These are phyloP conservation scores for Dryococelus australis DNA, from an alignment of 2,888 invertebrate species.

Conservation along the genomic window DNA sequence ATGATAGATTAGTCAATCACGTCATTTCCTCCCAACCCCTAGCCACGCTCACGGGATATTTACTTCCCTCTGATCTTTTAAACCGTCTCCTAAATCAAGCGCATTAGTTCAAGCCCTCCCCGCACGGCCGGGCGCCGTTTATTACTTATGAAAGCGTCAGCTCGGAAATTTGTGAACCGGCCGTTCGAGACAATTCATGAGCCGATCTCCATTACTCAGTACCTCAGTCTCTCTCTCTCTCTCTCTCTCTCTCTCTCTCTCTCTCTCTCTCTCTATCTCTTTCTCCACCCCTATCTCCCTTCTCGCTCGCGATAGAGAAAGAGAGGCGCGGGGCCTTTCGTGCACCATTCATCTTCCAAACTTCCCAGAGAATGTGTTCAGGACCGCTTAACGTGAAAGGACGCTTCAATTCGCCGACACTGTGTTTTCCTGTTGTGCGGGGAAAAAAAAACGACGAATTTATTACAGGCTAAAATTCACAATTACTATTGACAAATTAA, in stretches of 20 bases:
- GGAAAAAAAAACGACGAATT: too few species aligned
- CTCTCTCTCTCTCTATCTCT: not conserved
- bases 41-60: not conserved
- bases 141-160: not conserved
- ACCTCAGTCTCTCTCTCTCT: not conserved
- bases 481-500: too few species aligned
- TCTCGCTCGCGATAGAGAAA: too few species aligned
- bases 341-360: too few species aligned
- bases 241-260: too few species aligned
- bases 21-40: not conserved
- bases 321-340: too few species aligned
- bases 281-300: too few species aligned
- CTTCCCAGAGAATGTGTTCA: too few species aligned
- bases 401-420: too few species aligned
- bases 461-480: too few species aligned
- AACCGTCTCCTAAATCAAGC: not conserved
- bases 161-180: not conserved
- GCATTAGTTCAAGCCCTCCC: not conserved
- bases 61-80: not conserved
- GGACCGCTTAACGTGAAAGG: too few species aligned
- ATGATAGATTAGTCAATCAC: constrained; percentile 8
- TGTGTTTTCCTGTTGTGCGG: too few species aligned
- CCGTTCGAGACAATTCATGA: not conserved
- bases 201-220: not conserved
- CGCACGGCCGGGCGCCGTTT: not conserved